Conservation (phyloP, 2,888 invertebrate genomes). For the Plemyria rubiginata region DNA sequence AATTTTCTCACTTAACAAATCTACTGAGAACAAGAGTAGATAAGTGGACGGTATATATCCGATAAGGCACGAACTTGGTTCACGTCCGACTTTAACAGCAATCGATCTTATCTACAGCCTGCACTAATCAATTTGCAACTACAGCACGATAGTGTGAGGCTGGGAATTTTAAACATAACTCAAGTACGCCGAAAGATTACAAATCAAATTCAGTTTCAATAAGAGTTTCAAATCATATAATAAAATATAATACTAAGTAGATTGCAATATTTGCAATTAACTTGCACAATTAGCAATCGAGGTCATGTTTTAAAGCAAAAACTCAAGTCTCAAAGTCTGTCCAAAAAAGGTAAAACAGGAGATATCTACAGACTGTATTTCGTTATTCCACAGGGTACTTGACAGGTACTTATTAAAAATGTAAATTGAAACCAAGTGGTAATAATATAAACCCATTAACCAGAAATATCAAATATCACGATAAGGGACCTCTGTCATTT, state of each 20-base stretch:
- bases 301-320: constrained; percentile 7
- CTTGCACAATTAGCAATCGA: constrained; percentile 17
- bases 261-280: constrained; percentile 9
- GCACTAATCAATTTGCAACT: constrained; percentile 22
- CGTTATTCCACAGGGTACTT: constrained; percentile 50
- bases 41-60: constrained; percentile 23
- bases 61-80: constrained; percentile 39
- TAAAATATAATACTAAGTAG: neutral
- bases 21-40: constrained; percentile 25
- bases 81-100: constrained; percentile 21
- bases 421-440: constrained; percentile 65
- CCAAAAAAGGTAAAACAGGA: constrained; percentile 27
- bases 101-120: constrained; percentile 31
- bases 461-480: constrained; percentile 67
- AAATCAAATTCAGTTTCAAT: neutral
- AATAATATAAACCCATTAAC: constrained; percentile 70
- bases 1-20: constrained; percentile 27
- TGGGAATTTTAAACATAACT: neutral
- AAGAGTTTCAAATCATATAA: neutral
- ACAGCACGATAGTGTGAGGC: constrained; percentile 14
- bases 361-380: constrained; percentile 36
- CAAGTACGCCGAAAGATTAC: neutral
- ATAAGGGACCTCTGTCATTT: constrained; percentile 57
- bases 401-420: constrained; percentile 56
- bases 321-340: constrained; percentile 14